phyloP scores from a whole-genome alignment of 2,113 vertebrate genomes.

The Stegostoma tigrinum region DNA sequence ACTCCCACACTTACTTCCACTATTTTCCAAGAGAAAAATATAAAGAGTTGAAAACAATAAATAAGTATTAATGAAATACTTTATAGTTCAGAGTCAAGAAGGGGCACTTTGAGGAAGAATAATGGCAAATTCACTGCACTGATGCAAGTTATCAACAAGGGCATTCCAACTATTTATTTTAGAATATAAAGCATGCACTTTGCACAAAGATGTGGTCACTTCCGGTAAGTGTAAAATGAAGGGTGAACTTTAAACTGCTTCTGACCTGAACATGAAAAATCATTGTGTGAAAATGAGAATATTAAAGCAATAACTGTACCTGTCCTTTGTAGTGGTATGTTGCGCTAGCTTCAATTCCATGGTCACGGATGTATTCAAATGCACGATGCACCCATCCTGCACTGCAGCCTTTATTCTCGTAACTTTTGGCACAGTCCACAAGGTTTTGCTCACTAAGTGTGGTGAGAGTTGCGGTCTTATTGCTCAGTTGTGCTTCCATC shows the following conservation, averaged over 20 bases:
- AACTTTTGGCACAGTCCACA: neutral
- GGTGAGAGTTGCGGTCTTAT: neutral
- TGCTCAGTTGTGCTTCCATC: neutral
- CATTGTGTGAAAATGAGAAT: neutral
- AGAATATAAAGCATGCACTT: neutral
- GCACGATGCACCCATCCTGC: neutral
- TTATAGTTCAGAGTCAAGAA: neutral
- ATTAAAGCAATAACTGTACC: neutral
- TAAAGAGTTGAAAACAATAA: neutral
- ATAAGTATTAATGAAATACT: neutral
- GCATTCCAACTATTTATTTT: neutral
- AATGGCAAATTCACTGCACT: neutral
- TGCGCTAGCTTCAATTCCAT: neutral
- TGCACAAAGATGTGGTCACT: neutral
- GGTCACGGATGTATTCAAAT: neutral
- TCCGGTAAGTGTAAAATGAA: neutral
- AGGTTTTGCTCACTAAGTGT: constrained; percentile 1
- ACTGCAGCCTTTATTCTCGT: neutral
- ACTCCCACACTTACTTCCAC: neutral
- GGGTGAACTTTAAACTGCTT: neutral
- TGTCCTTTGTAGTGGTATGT: neutral
- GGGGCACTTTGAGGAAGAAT: neutral
- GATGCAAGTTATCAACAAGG: neutral
- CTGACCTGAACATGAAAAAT: neutral
- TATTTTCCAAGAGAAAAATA: neutral